phyloP scores from a whole-genome alignment of 2,113 vertebrate species.

The Rhineura floridana region DNA sequence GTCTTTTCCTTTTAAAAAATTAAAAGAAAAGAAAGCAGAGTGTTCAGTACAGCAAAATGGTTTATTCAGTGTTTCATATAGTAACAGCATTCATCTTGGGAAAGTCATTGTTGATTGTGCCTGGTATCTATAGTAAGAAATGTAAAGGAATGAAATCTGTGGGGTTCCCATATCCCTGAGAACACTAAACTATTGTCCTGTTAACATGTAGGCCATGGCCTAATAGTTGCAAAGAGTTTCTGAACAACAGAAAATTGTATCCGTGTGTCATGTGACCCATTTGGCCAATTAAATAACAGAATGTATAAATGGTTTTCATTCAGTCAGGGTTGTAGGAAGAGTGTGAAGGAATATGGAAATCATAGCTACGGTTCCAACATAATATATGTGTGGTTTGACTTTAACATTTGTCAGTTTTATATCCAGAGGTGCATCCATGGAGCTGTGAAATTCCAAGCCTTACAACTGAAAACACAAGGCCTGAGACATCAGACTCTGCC shows the following conservation, averaged over 20 bases:
- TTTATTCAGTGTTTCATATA: conserved; percentile 74
- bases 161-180: conserved; percentile 62
- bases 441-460: neutral
- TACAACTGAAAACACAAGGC: neutral
- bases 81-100: conserved; percentile 74
- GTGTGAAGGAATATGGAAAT: neutral
- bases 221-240: conserved; percentile 51
- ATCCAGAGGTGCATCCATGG: neutral
- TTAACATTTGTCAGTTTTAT: neutral
- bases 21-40: conserved; percentile 63
- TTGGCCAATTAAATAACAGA: conserved; percentile 54
- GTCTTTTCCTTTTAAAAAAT: conserved; percentile 36
- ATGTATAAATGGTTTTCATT: conserved; percentile 57
- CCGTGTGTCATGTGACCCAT: conserved; percentile 61
- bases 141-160: conserved; percentile 71
- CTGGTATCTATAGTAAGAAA: conserved; percentile 74
- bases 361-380: neutral
- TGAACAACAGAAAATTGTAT: conserved; percentile 66
- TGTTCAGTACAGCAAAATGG: conserved; percentile 72
- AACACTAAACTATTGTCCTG: conserved; percentile 65
- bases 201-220: conserved; percentile 66
- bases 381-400: neutral
- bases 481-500: neutral
- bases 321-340: conserved; percentile 12
- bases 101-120: conserved; percentile 79